These are phyloP conservation scores for Camponotus floridanus DNA, from an alignment of 1,140 invertebrate species.

Conservation along the genomic window DNA sequence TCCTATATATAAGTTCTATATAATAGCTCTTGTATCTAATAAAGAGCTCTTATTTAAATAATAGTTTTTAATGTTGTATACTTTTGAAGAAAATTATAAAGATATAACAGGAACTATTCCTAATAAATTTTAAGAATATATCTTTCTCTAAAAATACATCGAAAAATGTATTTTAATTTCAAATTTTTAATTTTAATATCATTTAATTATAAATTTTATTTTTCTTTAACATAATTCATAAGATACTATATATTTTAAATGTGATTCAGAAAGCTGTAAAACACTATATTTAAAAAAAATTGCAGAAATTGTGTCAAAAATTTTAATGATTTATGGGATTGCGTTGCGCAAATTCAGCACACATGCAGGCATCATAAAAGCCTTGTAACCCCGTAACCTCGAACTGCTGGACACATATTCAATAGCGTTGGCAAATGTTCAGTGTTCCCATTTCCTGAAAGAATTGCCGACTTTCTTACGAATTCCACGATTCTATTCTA, in stretches of 20 bases:
- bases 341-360: conserved; percentile 26
- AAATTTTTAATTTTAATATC: neutral
- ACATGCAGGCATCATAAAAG: conserved; percentile 39
- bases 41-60: neutral
- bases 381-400: conserved; percentile 60
- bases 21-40: too few relatives aligned
- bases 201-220: conserved; percentile 4
- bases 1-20: too few relatives aligned
- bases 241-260: neutral
- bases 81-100: too few relatives aligned
- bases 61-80: too few relatives aligned
- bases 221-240: neutral
- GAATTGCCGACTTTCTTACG: conserved; percentile 40
- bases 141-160: neutral
- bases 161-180: conserved; percentile 3
- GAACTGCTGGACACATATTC: conserved; percentile 44
- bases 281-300: neutral
- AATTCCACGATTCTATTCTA: conserved; percentile 4
- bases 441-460: conserved; percentile 43
- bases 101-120: too few relatives aligned
- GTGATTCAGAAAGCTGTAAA: neutral
- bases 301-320: neutral
- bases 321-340: conserved; percentile 8
- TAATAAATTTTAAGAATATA: too few relatives aligned
- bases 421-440: conserved; percentile 47